A percentile compares a stretch with the other conserved stretches of the same genome.
These are phyloP conservation scores for Regulus satrapa DNA, from an alignment of 2,113 vertebrate genomes.

Conservation along the genomic window DNA sequence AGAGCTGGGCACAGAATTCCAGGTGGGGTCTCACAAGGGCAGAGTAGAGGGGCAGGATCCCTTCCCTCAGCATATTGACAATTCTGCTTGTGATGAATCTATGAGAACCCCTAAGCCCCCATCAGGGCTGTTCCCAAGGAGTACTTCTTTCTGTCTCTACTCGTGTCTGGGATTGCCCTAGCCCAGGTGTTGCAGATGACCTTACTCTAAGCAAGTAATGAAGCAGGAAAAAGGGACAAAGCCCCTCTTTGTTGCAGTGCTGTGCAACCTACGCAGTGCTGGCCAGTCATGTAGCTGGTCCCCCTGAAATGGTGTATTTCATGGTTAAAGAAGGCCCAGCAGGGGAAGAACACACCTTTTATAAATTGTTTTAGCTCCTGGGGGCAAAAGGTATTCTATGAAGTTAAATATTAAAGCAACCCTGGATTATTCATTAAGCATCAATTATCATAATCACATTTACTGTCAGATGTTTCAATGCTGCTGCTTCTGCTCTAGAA, in stretches of 20 bases:
- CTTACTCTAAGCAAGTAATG: neutral
- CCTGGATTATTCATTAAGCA: conserved; percentile 53
- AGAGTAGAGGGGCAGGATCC: neutral
- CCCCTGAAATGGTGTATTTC: neutral
- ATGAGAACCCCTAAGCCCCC: neutral
- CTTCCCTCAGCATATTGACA: neutral
- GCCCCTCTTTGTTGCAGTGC: neutral
- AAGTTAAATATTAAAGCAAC: conserved; percentile 38
- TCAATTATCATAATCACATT: conserved; percentile 2
- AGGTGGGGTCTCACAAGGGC: neutral
- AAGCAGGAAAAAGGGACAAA: neutral
- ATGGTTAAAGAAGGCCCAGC: neutral
- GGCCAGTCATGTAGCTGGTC: neutral
- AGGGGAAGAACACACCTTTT: neutral
- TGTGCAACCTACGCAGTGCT: neutral
- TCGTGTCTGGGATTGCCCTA: neutral
- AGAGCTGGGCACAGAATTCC: neutral
- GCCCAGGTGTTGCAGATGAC: neutral
- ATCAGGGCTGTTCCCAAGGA: neutral
- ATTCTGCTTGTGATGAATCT: neutral
- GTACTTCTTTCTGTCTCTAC: neutral
- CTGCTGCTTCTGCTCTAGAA: neutral
- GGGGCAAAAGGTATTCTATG: neutral
- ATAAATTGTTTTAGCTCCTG: neutral
- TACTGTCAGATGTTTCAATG: neutral